These are phyloP conservation scores for Channallabes apus DNA, from an alignment of 2,797 vertebrate genomes.

Conservation along the genomic window DNA sequence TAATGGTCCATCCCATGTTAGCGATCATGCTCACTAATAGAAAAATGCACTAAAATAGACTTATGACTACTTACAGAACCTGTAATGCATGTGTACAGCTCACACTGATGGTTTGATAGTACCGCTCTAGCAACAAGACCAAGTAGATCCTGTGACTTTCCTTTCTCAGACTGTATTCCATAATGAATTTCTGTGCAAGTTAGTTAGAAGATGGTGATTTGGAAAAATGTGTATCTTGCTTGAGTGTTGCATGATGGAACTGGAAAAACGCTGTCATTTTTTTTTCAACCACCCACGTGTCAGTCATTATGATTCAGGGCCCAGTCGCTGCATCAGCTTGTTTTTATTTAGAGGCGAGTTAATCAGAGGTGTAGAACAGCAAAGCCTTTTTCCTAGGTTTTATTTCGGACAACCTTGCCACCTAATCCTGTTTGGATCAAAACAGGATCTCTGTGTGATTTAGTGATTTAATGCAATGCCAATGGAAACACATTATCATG, in stretches of 20 bases:
- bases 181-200: not conserved
- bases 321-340: conserved; percentile 12
- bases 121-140: not conserved
- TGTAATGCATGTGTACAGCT: too few relatives aligned
- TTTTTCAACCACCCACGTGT: not conserved
- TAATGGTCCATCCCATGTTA: not conserved
- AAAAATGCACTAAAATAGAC: too few relatives aligned
- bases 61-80: too few relatives aligned
- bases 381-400: conserved; percentile 16
- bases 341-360: conserved; percentile 19
- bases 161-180: not conserved
- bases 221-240: not conserved
- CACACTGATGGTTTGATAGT: not conserved
- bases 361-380: conserved; percentile 16
- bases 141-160: not conserved
- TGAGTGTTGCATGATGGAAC: not conserved
- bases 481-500: not conserved
- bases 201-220: not conserved
- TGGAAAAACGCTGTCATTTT: conserved; percentile 7
- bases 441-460: not conserved
- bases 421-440: not conserved
- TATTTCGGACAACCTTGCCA: not conserved
- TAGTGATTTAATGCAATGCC: not conserved
- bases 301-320: conserved; percentile 8
- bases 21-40: too few relatives aligned